Conservation (phyloP, 2,113 vertebrate species). For the Daubentonia madagascariensis region DNA sequence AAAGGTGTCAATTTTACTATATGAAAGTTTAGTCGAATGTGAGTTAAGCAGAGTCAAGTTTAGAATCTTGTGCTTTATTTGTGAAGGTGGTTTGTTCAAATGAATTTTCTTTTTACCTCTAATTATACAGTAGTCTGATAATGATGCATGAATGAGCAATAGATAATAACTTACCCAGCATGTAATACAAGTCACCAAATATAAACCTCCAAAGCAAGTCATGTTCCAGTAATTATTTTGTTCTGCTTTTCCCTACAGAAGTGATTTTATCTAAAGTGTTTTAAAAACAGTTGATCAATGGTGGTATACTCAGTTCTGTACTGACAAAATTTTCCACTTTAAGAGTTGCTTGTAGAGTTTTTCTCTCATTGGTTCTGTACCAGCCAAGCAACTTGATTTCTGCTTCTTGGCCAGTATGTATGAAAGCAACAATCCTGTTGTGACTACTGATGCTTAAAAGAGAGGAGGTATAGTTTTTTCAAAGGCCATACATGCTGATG, state of each 20-base stretch:
- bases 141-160: not conserved
- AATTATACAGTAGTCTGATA: not conserved
- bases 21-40: slow-evolving; percentile 52
- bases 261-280: not conserved
- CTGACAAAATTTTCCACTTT: not conserved
- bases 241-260: not conserved
- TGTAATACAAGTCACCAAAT: not conserved
- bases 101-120: slow-evolving; percentile 29
- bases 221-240: not conserved
- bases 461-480: not conserved
- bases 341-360: not conserved
- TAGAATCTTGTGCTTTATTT: slow-evolving; percentile 16
- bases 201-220: not conserved
- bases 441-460: not conserved
- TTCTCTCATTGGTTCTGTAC: not conserved
- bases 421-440: not conserved
- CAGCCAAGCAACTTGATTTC: not conserved
- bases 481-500: not conserved
- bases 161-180: not conserved
- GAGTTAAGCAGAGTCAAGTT: not conserved
- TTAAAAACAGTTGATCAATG: not conserved
- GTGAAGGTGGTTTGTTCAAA: slow-evolving; percentile 30
- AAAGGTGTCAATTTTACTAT: slow-evolving; percentile 69
- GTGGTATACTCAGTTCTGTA: not conserved
- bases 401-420: not conserved